Evolutionary conservation across 2,113 vertebrate species (phyloP).

Genomic region (Peucedramus taeniatus): DNA sequence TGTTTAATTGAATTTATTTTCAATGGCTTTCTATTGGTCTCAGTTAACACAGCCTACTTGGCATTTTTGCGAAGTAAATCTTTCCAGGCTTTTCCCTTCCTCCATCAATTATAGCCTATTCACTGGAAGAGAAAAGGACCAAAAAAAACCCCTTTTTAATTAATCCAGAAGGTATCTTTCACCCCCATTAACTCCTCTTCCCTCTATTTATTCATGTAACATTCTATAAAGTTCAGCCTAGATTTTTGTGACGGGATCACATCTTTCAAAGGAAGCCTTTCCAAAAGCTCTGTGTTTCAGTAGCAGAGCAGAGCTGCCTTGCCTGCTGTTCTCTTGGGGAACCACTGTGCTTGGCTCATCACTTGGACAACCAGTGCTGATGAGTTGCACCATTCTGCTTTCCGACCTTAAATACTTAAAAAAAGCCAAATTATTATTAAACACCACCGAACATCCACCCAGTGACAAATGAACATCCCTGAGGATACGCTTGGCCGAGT

Average conservation of each 20-base stretch:
- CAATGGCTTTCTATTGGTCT: not conserved
- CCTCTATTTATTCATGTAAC: not conserved
- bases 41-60: not conserved
- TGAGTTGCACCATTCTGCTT: accelerated
- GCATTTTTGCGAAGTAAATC: not conserved
- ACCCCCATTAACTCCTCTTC: not conserved
- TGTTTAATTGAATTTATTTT: not conserved
- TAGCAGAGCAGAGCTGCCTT: not conserved
- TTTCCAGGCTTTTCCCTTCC: not conserved
- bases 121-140: not conserved
- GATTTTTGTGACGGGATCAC: not conserved
- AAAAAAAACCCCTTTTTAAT: not conserved
- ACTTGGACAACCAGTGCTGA: not conserved
- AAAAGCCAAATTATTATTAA: not conserved
- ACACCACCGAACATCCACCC: not conserved
- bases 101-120: not conserved
- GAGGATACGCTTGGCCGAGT: accelerated
- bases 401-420: not conserved
- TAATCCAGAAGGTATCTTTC: not conserved
- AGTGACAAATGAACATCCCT: not conserved
- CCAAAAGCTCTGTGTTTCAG: not conserved
- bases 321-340: accelerated
- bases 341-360: accelerated
- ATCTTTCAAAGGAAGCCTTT: not conserved
- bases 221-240: not conserved